These are phyloP conservation scores for Tragulus kanchil DNA, from an alignment of 2,113 vertebrate species.

Conservation along the genomic window DNA sequence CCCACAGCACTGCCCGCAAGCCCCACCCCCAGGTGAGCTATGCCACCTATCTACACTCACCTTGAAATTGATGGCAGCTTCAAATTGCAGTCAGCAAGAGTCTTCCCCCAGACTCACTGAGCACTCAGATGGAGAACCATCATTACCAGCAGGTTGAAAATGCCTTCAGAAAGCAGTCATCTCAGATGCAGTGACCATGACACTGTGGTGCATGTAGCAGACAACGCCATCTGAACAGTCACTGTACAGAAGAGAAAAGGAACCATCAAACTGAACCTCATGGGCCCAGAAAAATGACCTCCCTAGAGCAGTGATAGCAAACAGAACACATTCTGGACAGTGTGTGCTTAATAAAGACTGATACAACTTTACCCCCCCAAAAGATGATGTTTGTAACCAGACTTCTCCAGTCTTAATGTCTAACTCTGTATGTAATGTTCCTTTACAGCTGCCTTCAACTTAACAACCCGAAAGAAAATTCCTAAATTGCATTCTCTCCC, in stretches of 20 bases:
- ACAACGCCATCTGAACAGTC: not conserved
- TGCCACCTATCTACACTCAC: not conserved
- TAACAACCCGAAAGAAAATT: not conserved
- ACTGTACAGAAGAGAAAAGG: not conserved
- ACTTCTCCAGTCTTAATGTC: not conserved
- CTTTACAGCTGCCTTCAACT: not conserved
- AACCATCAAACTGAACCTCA: not conserved
- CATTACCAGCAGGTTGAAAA: not conserved
- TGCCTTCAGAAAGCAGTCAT: slow-evolving; percentile 11
- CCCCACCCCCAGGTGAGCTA: not conserved
- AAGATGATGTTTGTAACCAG: not conserved
- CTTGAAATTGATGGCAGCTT: not conserved
- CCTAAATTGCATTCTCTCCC: not conserved
- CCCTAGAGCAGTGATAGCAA: not conserved
- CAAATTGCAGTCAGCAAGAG: not conserved
- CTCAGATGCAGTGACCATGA: not conserved
- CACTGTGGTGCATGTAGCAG: not conserved
- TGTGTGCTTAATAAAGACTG: not conserved
- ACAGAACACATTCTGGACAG: not conserved
- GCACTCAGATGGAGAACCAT: not conserved
- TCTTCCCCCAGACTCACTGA: not conserved
- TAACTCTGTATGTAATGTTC: not conserved
- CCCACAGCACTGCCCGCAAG: not conserved
- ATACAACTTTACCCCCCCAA: not conserved
- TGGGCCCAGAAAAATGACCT: not conserved